phyloP scores from a whole-genome alignment of 2,888 invertebrate genomes.

The Drosophila paucipuncta region DNA sequence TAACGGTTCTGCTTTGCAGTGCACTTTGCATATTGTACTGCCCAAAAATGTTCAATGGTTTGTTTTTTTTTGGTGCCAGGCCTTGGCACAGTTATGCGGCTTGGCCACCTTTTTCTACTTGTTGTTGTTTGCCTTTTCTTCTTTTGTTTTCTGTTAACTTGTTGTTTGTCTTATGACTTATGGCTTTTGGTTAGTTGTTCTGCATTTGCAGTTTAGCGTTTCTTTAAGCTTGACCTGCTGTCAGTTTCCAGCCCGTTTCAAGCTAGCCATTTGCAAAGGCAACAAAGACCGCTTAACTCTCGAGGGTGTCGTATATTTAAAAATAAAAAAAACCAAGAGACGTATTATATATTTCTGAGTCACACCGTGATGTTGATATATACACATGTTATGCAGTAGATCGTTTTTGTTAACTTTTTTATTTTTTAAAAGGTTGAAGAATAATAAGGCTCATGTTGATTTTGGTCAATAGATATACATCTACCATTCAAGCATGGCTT shows the following conservation, averaged over 20 bases:
- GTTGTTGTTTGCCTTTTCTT: constrained; percentile 30
- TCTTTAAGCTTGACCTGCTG: constrained; percentile 47
- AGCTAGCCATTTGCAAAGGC: not conserved
- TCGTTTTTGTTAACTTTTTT: not conserved
- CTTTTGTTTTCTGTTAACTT: constrained; percentile 33
- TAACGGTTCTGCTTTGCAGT: constrained; percentile 67
- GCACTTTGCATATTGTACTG: constrained; percentile 70
- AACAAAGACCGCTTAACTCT: not conserved
- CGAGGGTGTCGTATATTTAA: not conserved
- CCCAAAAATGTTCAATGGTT: constrained; percentile 46
- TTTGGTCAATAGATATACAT: not conserved
- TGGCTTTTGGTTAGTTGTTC: constrained; percentile 29
- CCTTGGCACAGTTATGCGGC: constrained; percentile 79
- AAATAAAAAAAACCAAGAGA: not conserved
- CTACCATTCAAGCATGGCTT: not conserved
- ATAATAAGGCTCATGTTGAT: not conserved
- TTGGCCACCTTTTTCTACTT: constrained; percentile 45
- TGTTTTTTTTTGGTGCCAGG: constrained; percentile 38
- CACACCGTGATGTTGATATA: not conserved
- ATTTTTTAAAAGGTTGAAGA: not conserved
- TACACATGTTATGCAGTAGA: not conserved
- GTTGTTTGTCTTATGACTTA: constrained; percentile 34
- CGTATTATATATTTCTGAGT: not conserved
- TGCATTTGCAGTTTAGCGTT: constrained; percentile 27
- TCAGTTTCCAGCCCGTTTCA: constrained; percentile 6